These are phyloP conservation scores for Halocaridina rubra DNA, from an alignment of 2,888 invertebrate genomes.

Conservation along the genomic window DNA sequence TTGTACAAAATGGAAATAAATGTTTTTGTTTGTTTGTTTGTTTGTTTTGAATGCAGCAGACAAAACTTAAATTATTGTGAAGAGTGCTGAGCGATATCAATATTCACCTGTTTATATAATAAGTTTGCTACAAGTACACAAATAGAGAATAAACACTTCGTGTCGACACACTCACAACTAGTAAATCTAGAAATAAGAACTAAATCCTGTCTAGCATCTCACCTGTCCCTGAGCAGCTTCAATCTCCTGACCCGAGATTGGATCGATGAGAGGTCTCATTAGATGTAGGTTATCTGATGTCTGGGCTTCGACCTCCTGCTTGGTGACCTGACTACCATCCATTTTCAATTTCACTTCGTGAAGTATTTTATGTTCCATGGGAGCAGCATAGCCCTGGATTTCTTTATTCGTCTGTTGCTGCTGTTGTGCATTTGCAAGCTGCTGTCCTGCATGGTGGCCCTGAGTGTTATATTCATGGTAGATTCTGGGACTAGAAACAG, in stretches of 20 bases:
- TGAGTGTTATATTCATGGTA: slow-evolving; percentile 42
- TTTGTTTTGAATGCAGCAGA: no score
- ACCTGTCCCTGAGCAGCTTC: slow-evolving; percentile 44
- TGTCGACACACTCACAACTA: no score
- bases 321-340: slow-evolving; percentile 19
- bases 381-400: slow-evolving; percentile 30
- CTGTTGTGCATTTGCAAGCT: slow-evolving; percentile 25
- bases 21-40: no score
- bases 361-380: slow-evolving; percentile 43
- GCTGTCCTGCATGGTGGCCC: slow-evolving; percentile 32
- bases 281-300: slow-evolving; percentile 39
- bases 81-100: no score
- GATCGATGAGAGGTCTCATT: slow-evolving; percentile 47
- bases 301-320: slow-evolving; percentile 48
- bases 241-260: slow-evolving; percentile 46
- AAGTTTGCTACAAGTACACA: no score
- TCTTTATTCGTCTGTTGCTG: slow-evolving; percentile 38
- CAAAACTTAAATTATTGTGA: no score
- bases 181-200: no score
- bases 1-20: no score
- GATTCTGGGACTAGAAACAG: slow-evolving; percentile 41
- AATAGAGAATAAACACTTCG: no score
- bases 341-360: slow-evolving; percentile 50
- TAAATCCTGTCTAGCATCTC: no score
- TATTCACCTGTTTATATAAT: no score